Percentiles rank a stretch among this genome's conserved stretches.
Conservation (phyloP, 2,888 invertebrate species). For the Mechanitis mazaeus region DNA sequence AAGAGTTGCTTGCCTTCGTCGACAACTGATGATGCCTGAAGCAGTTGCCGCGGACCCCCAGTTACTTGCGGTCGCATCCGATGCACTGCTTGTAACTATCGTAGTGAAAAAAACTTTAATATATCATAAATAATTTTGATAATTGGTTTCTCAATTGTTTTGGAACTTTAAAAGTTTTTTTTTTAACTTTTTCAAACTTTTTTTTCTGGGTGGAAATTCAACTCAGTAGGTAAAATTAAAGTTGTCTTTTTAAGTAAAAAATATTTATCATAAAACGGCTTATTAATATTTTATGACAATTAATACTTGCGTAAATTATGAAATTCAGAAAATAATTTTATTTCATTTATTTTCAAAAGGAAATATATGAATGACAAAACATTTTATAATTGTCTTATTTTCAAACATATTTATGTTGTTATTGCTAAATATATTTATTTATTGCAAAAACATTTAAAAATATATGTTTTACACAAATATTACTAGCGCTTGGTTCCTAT, state of each 20-base stretch:
- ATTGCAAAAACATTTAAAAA: too few relatives aligned
- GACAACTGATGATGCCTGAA: slow-evolving; percentile 50
- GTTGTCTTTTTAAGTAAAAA: slow-evolving; percentile 1
- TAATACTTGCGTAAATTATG: too few relatives aligned
- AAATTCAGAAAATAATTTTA: too few relatives aligned
- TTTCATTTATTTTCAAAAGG: too few relatives aligned
- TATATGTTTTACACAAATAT: too few relatives aligned
- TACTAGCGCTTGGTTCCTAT: too few relatives aligned
- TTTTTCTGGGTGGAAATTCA: slow-evolving; percentile 40
- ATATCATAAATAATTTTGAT: slow-evolving; percentile 13
- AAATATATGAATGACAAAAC: too few relatives aligned
- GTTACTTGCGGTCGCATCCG: slow-evolving; percentile 59
- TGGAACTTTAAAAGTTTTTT: slow-evolving; percentile 36
- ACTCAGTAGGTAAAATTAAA: slow-evolving; percentile 31
- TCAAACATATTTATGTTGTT: too few relatives aligned
- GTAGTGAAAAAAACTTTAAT: slow-evolving; percentile 24
- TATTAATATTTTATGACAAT: too few relatives aligned
- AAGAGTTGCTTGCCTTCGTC: slow-evolving; percentile 62
- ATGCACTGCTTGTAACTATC: slow-evolving; percentile 43
- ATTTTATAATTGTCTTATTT: too few relatives aligned
- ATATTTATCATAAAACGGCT: too few relatives aligned
- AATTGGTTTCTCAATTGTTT: slow-evolving; percentile 19
- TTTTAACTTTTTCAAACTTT: slow-evolving; percentile 34
- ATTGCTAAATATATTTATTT: too few relatives aligned
- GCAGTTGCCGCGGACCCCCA: slow-evolving; percentile 62